Conservation (phyloP, 2,888 invertebrate genomes). For the Arrhopalites spinosus region DNA sequence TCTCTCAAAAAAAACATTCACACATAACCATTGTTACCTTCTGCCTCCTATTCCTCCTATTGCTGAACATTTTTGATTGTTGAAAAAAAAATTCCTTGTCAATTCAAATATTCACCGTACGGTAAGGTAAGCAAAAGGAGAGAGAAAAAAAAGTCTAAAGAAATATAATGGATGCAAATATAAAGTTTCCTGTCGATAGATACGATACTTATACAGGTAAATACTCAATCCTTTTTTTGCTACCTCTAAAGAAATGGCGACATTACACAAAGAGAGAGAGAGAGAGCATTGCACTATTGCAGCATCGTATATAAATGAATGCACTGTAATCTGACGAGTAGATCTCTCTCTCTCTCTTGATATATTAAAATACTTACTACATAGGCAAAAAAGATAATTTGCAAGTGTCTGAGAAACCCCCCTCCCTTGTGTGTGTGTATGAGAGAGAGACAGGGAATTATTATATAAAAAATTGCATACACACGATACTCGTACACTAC, state of each 20-base stretch:
- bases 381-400: neutral
- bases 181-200: neutral
- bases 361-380: too few species aligned
- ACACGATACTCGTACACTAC: neutral
- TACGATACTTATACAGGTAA: neutral
- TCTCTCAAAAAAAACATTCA: neutral
- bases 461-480: neutral
- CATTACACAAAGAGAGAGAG: too few species aligned
- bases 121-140: too few species aligned
- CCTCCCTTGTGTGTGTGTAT: too few species aligned
- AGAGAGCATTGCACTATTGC: constrained; percentile 36
- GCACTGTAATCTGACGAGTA: constrained; percentile 21
- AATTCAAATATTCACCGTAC: too few species aligned
- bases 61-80: too few species aligned
- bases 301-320: constrained; percentile 22
- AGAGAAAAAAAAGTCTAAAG: too few species aligned
- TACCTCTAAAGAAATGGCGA: too few species aligned
- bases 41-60: too few species aligned
- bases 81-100: too few species aligned
- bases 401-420: too few species aligned
- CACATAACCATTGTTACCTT: neutral
- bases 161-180: neutral
- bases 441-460: too few species aligned
- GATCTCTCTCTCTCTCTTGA: neutral
- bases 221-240: constrained; percentile 9